Evolutionary conservation across 2,797 vertebrate species (phyloP).

Genomic region (Streptopelia turtur): DNA sequence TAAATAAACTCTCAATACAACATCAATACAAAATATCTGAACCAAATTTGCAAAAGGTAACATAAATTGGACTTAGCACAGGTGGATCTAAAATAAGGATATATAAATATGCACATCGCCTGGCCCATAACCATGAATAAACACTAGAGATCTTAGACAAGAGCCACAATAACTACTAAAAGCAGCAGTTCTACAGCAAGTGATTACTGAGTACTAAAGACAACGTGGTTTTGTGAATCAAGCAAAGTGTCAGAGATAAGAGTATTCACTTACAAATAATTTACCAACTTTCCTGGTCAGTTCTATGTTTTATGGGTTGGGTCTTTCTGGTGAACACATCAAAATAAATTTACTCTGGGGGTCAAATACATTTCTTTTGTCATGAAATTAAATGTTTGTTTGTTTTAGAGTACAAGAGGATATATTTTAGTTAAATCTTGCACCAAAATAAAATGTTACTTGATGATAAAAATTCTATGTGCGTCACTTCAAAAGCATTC

Average conservation of each 20-base stretch:
- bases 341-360: not conserved
- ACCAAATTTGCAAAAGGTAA: not conserved
- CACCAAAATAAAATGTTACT: not conserved
- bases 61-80: not conserved
- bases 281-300: not conserved
- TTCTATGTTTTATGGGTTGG: not conserved
- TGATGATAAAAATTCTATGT: not conserved
- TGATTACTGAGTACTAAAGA: not conserved
- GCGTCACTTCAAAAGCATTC: not conserved
- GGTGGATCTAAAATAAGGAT: not conserved
- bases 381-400: not conserved
- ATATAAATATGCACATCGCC: not conserved
- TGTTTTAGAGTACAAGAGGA: not conserved
- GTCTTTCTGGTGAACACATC: not conserved
- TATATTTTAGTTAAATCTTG: not conserved
- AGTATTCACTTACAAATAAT: not conserved
- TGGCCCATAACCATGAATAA: not conserved
- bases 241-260: not conserved
- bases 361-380: not conserved
- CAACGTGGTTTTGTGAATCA: not conserved
- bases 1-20: not conserved
- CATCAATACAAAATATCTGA: not conserved
- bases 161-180: not conserved
- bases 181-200: not conserved
- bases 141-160: not conserved